Percentiles rank a stretch among this genome's conserved stretches.
phyloP scores from a whole-genome alignment of 2,888 invertebrate species.

The Lamproptera curius region DNA sequence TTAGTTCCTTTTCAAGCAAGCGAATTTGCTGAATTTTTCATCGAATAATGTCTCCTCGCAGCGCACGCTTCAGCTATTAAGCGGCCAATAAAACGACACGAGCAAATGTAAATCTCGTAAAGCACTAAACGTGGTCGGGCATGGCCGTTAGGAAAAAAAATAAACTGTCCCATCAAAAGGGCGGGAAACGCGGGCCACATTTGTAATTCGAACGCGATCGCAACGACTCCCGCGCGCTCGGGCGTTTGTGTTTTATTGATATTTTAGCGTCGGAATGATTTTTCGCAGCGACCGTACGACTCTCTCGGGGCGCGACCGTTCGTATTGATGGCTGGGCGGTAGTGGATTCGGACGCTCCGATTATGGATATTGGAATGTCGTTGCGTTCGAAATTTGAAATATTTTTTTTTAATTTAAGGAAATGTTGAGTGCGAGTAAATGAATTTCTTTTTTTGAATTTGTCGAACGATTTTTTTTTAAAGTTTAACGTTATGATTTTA shows the following conservation, averaged over 20 bases:
- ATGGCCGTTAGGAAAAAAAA: conserved; percentile 54
- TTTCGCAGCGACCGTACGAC: conserved; percentile 59
- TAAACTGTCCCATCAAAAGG: conserved; percentile 71
- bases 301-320: conserved; percentile 60
- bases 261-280: conserved; percentile 74
- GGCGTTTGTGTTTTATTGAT: conserved; percentile 74
- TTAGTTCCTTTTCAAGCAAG: too few species aligned
- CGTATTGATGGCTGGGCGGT: conserved; percentile 58
- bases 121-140: conserved; percentile 44
- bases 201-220: conserved; percentile 57
- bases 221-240: conserved; percentile 49
- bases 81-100: conserved; percentile 61
- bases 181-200: conserved; percentile 54
- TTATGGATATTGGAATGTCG: neutral
- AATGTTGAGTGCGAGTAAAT: too few species aligned
- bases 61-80: conserved; percentile 40
- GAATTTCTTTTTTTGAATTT: neutral
- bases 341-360: conserved; percentile 39
- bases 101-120: conserved; percentile 63
- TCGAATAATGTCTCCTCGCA: conserved; percentile 29
- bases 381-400: neutral
- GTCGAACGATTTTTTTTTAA: neutral
- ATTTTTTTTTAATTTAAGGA: too few species aligned
- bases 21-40: conserved; percentile 55
- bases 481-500: neutral